phyloP scores from a whole-genome alignment of 1,140 invertebrate genomes.

The Eciton burchellii region DNA sequence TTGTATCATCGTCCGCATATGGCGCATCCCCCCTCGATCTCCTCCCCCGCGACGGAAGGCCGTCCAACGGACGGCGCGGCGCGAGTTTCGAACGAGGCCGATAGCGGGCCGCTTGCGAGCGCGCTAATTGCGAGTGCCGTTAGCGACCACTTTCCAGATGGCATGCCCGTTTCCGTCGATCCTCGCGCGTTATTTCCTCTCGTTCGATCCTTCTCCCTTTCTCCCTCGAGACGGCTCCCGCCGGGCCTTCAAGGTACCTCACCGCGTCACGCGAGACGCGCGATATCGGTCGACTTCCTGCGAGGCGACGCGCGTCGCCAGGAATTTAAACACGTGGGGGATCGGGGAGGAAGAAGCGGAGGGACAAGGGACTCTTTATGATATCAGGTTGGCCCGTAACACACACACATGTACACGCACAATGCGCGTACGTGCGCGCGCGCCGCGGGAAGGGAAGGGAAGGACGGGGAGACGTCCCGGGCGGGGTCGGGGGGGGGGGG shows the following conservation, averaged over 20 bases:
- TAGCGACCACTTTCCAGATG: constrained; percentile 77
- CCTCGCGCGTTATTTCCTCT: constrained; percentile 11
- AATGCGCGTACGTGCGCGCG: constrained; percentile 19
- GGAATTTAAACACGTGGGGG: constrained; percentile 40
- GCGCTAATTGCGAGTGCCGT: constrained; percentile 77
- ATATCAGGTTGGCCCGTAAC: constrained; percentile 65
- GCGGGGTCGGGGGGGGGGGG: constrained; percentile 48
- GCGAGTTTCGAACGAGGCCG: constrained; percentile 50
- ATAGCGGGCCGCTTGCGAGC: constrained; percentile 49
- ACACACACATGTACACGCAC: constrained; percentile 54
- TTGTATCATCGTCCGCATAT: constrained; percentile 41
- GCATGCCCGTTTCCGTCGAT: constrained; percentile 72
- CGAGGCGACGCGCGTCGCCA: constrained; percentile 11
- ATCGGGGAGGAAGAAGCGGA: not conserved
- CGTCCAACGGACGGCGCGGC: constrained; percentile 64
- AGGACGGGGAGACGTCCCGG: not conserved
- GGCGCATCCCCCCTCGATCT: constrained; percentile 59
- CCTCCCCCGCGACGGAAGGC: constrained; percentile 68
- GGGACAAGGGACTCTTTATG: constrained; percentile 57
- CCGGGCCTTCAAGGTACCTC: not conserved
- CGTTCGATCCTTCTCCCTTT: not conserved
- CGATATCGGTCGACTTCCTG: constrained; percentile 45
- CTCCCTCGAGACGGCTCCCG: not conserved
- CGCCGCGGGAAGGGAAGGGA: not conserved
- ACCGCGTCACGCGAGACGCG: constrained; percentile 10